Evolutionary conservation across 2,797 vertebrate genomes (phyloP).

Genomic region (Galagoides demidoff): DNA sequence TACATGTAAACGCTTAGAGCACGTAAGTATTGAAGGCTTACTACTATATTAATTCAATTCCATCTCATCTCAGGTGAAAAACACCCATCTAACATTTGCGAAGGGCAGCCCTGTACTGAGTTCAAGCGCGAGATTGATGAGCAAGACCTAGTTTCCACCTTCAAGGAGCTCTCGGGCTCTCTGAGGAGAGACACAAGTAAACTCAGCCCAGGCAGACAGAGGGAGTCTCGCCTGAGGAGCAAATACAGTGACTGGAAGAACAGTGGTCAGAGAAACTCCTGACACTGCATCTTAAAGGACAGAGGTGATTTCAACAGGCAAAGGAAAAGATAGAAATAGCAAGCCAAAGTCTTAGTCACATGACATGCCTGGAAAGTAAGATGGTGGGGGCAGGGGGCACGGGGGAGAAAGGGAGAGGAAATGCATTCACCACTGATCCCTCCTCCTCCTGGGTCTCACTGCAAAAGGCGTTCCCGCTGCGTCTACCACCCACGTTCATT

Average conservation of each 20-base stretch:
- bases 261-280: background rate
- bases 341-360: background rate
- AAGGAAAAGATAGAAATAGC: background rate
- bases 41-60: background rate
- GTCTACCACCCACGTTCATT: accelerated
- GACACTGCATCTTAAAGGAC: background rate
- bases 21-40: background rate
- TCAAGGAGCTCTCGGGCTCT: background rate
- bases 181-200: background rate
- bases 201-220: background rate
- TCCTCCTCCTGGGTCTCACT: background rate
- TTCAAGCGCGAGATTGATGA: background rate
- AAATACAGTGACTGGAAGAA: background rate
- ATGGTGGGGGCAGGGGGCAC: too few relatives aligned
- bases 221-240: background rate
- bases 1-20: background rate
- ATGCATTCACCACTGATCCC: background rate
- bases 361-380: background rate
- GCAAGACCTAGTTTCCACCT: background rate
- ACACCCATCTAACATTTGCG: background rate
- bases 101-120: background rate
- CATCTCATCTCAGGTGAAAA: background rate
- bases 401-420: background rate
- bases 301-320: background rate
- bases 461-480: background rate